Evolutionary conservation across 2,888 invertebrate species (phyloP), one percentile per base, ranked within the genome.

Genomic region (Brachyptera risi): DNA sequence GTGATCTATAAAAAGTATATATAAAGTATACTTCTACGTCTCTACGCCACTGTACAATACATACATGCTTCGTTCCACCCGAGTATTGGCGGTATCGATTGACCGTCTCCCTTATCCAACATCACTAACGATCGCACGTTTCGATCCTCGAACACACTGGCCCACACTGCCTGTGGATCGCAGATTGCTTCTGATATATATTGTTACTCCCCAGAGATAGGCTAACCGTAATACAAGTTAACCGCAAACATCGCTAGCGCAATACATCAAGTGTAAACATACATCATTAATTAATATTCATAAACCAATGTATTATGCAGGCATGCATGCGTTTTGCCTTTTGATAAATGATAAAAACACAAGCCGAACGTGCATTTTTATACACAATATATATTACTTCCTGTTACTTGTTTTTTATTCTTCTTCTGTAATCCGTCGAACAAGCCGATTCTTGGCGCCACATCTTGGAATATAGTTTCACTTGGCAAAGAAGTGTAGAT

Each of bases 361-460:
- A n/a, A n/a, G n/a, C n/a, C n/a, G n/a, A n/a, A n/a, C n/a, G n/a
- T n/a, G 5, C 31, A 31, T 31, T 31, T n/a, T 31, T 31, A 31
- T 31, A 31, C 31, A 7, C 7, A 31, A 5, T 7, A 31, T 31
- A 31, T 31, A 31, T 31, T 31, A 11, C 31, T 7, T 31, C 31
- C 31, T 31, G 31, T 31, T 31, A 7, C 31, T 31, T 5, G 31
- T 7, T 31, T 11, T 31, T 7, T n/a, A n/a, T n/a, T n/a, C n/a
- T n/a, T n/a, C n/a, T n/a, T n/a, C 40, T 38, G 40, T 38, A 15
- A 13, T 38, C 40, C 17, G 17, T 38, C 40, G 40, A 17, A 38
- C n/a, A n/a, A n/a, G n/a, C n/a, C n/a, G n/a, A 38, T n/a, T 38
- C 40, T 38, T 38, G 40, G 40, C 40, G 40, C 40, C 40, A 11